Evolutionary conservation across 2,113 vertebrate species (phyloP), one percentile per base, ranked within the genome.

Genomic region (Damaliscus lunatus): DNA sequence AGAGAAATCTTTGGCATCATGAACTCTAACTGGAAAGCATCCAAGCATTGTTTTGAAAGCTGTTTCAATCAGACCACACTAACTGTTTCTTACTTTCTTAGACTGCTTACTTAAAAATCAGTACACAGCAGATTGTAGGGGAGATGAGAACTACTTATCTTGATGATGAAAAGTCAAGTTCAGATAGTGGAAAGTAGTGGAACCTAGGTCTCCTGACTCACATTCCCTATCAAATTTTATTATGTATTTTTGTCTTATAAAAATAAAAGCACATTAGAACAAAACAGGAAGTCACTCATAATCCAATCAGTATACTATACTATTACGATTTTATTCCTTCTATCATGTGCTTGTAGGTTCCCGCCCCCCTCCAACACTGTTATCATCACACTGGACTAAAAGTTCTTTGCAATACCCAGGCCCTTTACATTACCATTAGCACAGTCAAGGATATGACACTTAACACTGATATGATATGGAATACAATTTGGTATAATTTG

Each of bases 191-290:
- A 33, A 94, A 27, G 40, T 40, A 89, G 59, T 55, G 59, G 14
- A 93, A 64, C n/a, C 48, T 31, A 82, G 43, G 59, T 86, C 83
- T 96, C 86, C 77, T 52, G 62, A 90, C 13, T 95, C 55, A 46
- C 3, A 43, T 71, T 93, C 21, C 67, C 83, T 80, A 85, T 36
- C 59, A 93, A 93, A 12, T 57, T 90, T 85, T 36, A 90, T 52
- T 90, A 92, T 64, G 36, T 43, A 81, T 43, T 97, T 81, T 94
- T 93, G 85, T 91, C 84, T 87, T 74, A 78, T 33, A 94, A 94
- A 94, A 95, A 29, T 90, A 92, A 91, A 96, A 94, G 50, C 5
- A 52, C 17, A 67, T n/a, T 86, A 90, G 3, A 95, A 92, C 91
- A 93, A 96, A 67, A 82, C 9, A 80, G 85, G 29, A 95, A 96